Conservation (phyloP, 2,797 vertebrate species). For the Cottoperca gobio region DNA sequence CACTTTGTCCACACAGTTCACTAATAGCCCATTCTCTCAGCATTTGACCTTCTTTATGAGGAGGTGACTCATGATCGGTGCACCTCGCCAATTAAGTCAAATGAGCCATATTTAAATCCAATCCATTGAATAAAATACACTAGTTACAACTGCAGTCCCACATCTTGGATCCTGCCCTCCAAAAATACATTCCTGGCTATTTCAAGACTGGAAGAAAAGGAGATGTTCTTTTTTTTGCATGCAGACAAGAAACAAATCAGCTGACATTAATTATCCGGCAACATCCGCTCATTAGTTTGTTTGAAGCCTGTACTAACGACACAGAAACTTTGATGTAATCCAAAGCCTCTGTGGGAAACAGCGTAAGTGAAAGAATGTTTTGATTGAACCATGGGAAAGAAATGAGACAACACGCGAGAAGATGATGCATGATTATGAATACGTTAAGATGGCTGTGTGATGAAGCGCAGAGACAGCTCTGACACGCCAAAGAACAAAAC, state of each 20-base stretch:
- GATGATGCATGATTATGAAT: constrained; percentile 8
- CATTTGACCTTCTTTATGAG: constrained; percentile 33
- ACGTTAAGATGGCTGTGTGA: constrained; percentile 12
- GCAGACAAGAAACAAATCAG: constrained; percentile 30
- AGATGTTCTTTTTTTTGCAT: constrained; percentile 1
- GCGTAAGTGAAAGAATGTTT: not conserved
- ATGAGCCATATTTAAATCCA: constrained; percentile 1
- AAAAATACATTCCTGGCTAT: constrained; percentile 22
- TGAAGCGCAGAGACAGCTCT: not conserved
- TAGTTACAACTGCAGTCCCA: constrained; percentile 11
- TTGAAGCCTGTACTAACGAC: constrained; percentile 37
- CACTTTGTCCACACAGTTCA: constrained; percentile 2
- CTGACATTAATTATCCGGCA: constrained; percentile 53
- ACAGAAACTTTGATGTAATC: constrained; percentile 45
- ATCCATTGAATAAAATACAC: not conserved
- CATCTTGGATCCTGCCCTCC: constrained; percentile 1
- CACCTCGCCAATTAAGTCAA: constrained; percentile 11
- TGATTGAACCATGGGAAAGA: constrained; percentile 6
- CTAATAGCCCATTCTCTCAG: constrained; percentile 9
- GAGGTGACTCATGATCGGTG: too few relatives aligned
- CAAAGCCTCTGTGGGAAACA: constrained; percentile 20
- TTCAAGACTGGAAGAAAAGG: constrained; percentile 18
- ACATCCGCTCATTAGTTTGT: constrained; percentile 49
- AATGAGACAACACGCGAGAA: not conserved
- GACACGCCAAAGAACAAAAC: constrained; percentile 13